These are phyloP conservation scores for Malaclemys terrapin DNA, from an alignment of 2,113 vertebrate species.

Conservation along the genomic window DNA sequence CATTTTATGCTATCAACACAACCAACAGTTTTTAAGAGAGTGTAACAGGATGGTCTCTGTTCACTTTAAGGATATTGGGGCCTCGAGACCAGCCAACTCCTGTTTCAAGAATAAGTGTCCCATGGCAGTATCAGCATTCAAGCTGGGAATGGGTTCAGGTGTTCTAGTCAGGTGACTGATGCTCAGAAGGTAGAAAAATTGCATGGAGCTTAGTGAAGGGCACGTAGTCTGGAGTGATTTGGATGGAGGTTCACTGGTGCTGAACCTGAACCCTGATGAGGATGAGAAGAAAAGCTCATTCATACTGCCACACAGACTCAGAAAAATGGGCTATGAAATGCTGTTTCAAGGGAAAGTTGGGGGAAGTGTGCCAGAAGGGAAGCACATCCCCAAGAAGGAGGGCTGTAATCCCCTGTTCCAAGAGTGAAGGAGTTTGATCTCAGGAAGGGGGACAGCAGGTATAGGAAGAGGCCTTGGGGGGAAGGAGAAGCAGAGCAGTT, in stretches of 20 bases:
- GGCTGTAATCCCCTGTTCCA: background rate
- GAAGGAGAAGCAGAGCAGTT: background rate
- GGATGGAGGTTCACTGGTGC: background rate
- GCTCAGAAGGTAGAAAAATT: background rate
- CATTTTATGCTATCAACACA: background rate
- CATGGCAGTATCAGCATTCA: rapidly evolving
- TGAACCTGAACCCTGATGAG: background rate
- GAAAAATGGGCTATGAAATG: background rate
- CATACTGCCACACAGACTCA: background rate
- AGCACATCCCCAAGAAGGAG: background rate
- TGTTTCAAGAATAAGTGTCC: background rate
- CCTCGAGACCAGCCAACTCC: background rate
- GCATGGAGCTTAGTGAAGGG: background rate
- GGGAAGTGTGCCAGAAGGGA: background rate
- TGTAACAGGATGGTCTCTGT: background rate
- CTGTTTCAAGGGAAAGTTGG: background rate
- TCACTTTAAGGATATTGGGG: background rate
- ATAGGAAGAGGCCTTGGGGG: background rate
- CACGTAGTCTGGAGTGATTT: background rate
- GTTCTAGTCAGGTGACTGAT: background rate
- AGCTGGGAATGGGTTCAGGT: background rate
- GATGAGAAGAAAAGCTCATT: background rate
- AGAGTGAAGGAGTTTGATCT: background rate
- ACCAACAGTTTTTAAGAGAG: background rate
- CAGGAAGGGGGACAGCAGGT: background rate